Percentiles rank a stretch among this genome's conserved stretches.
phyloP scores from a whole-genome alignment of 2,113 vertebrate genomes.

The Rhinichthys klamathensis region DNA sequence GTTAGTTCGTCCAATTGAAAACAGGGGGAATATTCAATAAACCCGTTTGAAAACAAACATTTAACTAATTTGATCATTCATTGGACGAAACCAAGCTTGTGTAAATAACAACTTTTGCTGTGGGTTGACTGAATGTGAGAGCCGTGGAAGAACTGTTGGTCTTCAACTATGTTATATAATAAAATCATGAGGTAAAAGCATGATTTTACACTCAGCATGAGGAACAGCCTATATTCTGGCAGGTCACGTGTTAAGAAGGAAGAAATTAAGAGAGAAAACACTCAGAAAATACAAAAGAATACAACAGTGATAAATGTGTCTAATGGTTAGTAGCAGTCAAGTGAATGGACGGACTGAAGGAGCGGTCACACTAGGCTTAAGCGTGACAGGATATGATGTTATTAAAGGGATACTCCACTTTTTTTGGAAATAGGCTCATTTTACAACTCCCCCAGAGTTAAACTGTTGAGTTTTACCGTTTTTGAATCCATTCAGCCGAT shows the following conservation, averaged over 20 bases:
- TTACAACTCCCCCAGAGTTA: too few relatives aligned
- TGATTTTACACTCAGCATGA: slow-evolving; percentile 83
- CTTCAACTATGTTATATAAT: slow-evolving; percentile 84
- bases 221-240: slow-evolving; percentile 80
- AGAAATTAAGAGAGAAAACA: slow-evolving; percentile 54
- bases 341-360: slow-evolving; percentile 73
- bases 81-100: neutral
- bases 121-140: slow-evolving; percentile 73
- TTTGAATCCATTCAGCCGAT: too few relatives aligned
- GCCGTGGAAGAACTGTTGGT: slow-evolving; percentile 81
- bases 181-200: slow-evolving; percentile 88
- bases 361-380: slow-evolving; percentile 20
- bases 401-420: too few relatives aligned
- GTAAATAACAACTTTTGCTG: slow-evolving; percentile 8
- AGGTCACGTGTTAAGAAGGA: slow-evolving; percentile 79
- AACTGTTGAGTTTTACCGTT: too few relatives aligned
- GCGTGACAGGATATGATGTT: neutral
- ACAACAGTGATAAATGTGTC: slow-evolving; percentile 79
- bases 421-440: too few relatives aligned
- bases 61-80: neutral
- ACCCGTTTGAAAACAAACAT: neutral
- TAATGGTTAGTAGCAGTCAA: slow-evolving; percentile 93
- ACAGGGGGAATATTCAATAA: neutral
- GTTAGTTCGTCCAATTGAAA: neutral
- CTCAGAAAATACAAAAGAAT: slow-evolving; percentile 59